Evolutionary conservation across 1,140 invertebrate species (phyloP), one percentile per base, ranked within the genome.

Genomic region (Heliconius himera): DNA sequence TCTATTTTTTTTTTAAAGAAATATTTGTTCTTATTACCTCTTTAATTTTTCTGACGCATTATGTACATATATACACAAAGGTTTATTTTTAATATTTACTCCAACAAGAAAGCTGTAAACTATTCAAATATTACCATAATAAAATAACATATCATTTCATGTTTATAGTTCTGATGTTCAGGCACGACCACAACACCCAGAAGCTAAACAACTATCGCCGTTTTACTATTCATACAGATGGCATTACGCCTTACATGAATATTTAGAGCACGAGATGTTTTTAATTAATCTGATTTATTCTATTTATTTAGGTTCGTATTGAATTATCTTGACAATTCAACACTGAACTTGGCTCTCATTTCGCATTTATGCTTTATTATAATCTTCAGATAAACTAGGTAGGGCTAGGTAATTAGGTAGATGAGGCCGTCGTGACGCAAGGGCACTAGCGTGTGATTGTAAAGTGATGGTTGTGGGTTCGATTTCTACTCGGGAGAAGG

Each of bases 191-290:
- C 85, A 89, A 85, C 74, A 88, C 83, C 87, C 88, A 92, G 89
- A 60, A 91, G 90, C 89, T 85, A 76, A 89, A 83, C 90, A 86
- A 85, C 86, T 89, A 84, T 85, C 82, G 72, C 78, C 82, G 85
- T 82, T 85, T 87, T 88, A 86, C 84, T 89, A 91, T 93, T 92
- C 89, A 90, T 89, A 82, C 85, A 84, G 87, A 89, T 81, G 77
- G 84, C 81, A 82, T 86, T 84, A 89, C 88, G 83, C 86, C 73
- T 77, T 71, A 82, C 81, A 90, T 89, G 83, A 88, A 90, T 87
- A 89, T 90, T 88, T 88, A 87, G 83, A 56, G 77, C 84, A 83
- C 82, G 79, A 85, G 80, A 78, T 84, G 76, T 76, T 83, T 84
- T 80, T 85, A 85, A 87, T 85, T 74, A 82, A 78, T 77, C 79